A percentile compares a stretch with the other conserved stretches of the same genome.
Conservation (phyloP, 2,888 invertebrate genomes). For the Emmelina monodactyla region DNA sequence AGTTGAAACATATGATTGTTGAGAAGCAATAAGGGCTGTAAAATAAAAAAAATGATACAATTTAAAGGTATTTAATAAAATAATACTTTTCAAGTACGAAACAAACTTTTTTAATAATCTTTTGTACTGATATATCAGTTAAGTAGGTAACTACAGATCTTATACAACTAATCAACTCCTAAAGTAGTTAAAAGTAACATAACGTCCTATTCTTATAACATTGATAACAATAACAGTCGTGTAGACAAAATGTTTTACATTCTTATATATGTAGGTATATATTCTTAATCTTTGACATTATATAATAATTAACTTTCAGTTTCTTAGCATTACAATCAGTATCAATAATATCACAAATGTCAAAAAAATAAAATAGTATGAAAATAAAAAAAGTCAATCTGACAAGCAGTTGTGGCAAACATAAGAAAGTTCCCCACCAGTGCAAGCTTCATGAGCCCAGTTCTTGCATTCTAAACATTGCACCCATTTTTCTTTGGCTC, state of each 20-base stretch:
- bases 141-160: too few relatives aligned
- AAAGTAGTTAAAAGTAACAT: too few relatives aligned
- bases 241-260: too few relatives aligned
- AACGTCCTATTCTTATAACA: too few relatives aligned
- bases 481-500: conserved; percentile 10
- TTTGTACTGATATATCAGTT: too few relatives aligned
- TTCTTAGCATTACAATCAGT: neutral
- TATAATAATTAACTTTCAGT: neutral
- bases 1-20: conserved; percentile 13
- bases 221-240: too few relatives aligned
- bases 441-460: conserved; percentile 11
- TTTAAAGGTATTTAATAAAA: conserved; percentile 1
- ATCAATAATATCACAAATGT: too few relatives aligned
- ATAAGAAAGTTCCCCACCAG: conserved; percentile 2
- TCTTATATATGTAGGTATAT: too few relatives aligned
- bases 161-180: too few relatives aligned
- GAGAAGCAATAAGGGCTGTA: conserved; percentile 9
- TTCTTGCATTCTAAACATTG: conserved; percentile 10
- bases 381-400: too few relatives aligned
- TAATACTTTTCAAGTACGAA: conserved; percentile 1
- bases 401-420: neutral
- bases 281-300: too few relatives aligned
- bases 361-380: too few relatives aligned
- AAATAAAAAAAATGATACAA: conserved; percentile 9
- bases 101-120: conserved; percentile 3